A percentile compares a stretch with the other conserved stretches of the same genome.
Conservation (phyloP, 2,113 vertebrate species). For the Neofelis nebulosa region DNA sequence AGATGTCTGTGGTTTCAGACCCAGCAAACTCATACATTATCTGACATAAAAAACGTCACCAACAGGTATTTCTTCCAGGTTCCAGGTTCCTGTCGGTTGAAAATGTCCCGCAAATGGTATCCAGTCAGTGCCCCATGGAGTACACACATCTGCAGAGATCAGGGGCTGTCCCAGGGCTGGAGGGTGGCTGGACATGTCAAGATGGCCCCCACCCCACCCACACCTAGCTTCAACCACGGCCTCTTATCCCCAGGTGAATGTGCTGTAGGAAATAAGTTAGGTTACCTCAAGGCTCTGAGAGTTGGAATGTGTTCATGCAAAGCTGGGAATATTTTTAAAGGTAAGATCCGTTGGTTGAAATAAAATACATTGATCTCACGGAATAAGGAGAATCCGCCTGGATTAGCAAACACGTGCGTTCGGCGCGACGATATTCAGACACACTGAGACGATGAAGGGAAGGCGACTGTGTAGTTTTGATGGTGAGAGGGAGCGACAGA, state of each 20-base stretch:
- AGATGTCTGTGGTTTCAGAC: background rate
- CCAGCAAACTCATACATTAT: background rate
- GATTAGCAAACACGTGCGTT: background rate
- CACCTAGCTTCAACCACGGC: accelerated
- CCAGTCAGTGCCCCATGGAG: too few relatives aligned
- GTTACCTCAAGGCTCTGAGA: background rate
- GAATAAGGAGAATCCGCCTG: background rate
- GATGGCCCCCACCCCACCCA: background rate
- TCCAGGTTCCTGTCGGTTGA: too few relatives aligned
- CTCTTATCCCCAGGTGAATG: background rate
- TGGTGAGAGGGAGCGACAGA: background rate
- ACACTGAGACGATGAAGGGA: background rate
- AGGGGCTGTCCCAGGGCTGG: background rate
- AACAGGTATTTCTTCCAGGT: too few relatives aligned
- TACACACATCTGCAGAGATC: background rate
- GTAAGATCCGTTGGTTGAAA: background rate
- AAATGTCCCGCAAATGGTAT: background rate
- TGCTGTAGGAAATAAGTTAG: too few relatives aligned
- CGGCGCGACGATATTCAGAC: background rate
- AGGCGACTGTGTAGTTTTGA: background rate
- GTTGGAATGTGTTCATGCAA: background rate
- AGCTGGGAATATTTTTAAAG: background rate
- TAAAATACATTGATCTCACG: background rate
- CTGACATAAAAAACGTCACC: background rate
- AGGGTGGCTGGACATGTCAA: background rate